Evolutionary conservation across 2,113 vertebrate genomes (phyloP).

Genomic region (Vanacampus margaritifer): DNA sequence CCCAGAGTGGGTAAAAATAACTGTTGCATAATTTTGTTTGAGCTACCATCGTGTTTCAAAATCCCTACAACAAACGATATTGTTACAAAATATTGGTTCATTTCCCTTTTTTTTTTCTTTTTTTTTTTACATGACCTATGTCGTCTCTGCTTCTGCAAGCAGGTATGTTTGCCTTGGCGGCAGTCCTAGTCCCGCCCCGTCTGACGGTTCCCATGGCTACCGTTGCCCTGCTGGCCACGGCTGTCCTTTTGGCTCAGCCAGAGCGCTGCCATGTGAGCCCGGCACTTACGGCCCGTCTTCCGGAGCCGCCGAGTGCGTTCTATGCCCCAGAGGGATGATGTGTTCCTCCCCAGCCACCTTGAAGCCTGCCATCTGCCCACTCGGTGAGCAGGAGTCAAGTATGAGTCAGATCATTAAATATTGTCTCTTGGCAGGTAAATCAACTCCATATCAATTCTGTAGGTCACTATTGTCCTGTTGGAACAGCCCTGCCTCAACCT

Average conservation of each 20-base stretch:
- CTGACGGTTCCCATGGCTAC: conserved; percentile 77
- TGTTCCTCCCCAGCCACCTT: conserved; percentile 72
- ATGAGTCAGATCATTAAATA: background rate
- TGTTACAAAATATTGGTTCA: too few relatives aligned
- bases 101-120: too few relatives aligned
- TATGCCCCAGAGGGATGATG: conserved; percentile 76
- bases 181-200: conserved; percentile 73
- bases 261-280: conserved; percentile 80
- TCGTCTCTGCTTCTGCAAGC: conserved; percentile 26
- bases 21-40: too few relatives aligned
- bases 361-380: conserved; percentile 75
- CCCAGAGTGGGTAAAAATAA: too few relatives aligned
- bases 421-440: background rate
- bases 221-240: conserved; percentile 79
- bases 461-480: conserved; percentile 82
- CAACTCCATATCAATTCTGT: background rate
- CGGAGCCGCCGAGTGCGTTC: conserved; percentile 74
- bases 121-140: background rate
- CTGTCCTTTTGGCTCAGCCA: conserved; percentile 77
- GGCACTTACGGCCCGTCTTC: conserved; percentile 79
- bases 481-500: conserved; percentile 64
- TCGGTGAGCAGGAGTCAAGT: conserved; percentile 64
- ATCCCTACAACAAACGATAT: too few relatives aligned
- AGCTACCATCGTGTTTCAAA: too few relatives aligned
- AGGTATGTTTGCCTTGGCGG: conserved; percentile 85